Conservation (phyloP, 1,140 invertebrate genomes). For the Aphelinus certus region DNA sequence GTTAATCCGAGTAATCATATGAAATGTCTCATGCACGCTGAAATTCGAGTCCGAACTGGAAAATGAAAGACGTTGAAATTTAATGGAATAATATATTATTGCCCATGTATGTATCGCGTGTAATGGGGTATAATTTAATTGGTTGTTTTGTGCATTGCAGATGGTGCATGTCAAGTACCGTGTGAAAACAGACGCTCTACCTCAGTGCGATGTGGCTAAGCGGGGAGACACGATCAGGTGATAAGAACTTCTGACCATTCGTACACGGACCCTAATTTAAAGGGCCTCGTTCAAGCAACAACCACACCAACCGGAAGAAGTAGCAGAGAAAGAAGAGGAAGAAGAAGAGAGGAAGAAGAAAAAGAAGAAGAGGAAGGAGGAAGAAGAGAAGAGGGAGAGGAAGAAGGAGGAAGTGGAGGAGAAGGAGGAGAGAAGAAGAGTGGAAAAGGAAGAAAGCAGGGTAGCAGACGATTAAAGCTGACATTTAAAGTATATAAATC, state of each 20-base stretch:
- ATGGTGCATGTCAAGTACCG: slow-evolving; percentile 53
- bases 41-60: too few relatives aligned
- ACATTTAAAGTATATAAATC: slow-evolving; percentile 24
- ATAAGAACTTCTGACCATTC: slow-evolving; percentile 64
- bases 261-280: slow-evolving; percentile 48
- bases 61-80: too few relatives aligned
- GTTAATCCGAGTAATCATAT: too few relatives aligned
- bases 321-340: slow-evolving; percentile 37
- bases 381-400: slow-evolving; percentile 4
- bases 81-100: too few relatives aligned
- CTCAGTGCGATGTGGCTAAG: slow-evolving; percentile 58
- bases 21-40: too few relatives aligned
- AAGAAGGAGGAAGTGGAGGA: not conserved
- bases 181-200: slow-evolving; percentile 46
- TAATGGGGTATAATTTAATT: not conserved
- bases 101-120: too few relatives aligned
- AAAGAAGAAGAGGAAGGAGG: not conserved
- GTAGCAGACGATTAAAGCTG: not conserved
- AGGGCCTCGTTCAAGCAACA: slow-evolving; percentile 45
- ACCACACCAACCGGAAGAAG: slow-evolving; percentile 16
- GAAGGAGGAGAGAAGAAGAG: not conserved
- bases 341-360: slow-evolving; percentile 37
- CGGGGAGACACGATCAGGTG: slow-evolving; percentile 62
- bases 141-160: slow-evolving; percentile 47
- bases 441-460: slow-evolving; percentile 6